Evolutionary conservation across 2,797 vertebrate genomes (phyloP).

Genomic region (Morus bassanus): DNA sequence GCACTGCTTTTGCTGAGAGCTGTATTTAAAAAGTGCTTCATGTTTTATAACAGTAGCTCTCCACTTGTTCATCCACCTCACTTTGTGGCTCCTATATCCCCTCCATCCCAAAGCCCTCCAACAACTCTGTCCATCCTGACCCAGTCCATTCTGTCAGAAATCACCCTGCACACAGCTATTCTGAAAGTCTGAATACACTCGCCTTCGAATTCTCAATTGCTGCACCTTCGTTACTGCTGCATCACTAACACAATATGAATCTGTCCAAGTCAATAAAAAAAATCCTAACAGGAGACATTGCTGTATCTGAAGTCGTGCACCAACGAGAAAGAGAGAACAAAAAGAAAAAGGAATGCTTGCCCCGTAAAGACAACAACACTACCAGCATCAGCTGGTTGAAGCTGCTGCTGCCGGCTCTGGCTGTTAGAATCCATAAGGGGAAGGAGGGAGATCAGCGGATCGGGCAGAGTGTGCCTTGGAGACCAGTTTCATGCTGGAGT

Average conservation of each 20-base stretch:
- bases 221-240: neutral
- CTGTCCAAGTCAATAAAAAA: neutral
- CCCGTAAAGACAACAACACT: neutral
- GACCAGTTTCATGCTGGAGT: neutral
- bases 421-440: neutral
- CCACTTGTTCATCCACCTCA: neutral
- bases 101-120: neutral
- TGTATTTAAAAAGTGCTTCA: neutral
- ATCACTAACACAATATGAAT: neutral
- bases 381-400: neutral
- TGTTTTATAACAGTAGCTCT: neutral
- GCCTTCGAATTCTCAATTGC: neutral
- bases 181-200: neutral
- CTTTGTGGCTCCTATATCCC: neutral
- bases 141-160: neutral
- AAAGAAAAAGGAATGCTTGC: neutral
- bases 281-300: neutral
- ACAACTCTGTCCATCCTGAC: neutral
- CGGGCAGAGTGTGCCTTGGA: fast-evolving
- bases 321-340: neutral
- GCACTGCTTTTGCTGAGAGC: neutral
- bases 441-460: neutral
- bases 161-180: neutral
- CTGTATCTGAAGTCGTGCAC: neutral
- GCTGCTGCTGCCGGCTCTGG: neutral